These are phyloP conservation scores for Botia almorhae DNA, from an alignment of 2,797 vertebrate genomes.

Conservation along the genomic window DNA sequence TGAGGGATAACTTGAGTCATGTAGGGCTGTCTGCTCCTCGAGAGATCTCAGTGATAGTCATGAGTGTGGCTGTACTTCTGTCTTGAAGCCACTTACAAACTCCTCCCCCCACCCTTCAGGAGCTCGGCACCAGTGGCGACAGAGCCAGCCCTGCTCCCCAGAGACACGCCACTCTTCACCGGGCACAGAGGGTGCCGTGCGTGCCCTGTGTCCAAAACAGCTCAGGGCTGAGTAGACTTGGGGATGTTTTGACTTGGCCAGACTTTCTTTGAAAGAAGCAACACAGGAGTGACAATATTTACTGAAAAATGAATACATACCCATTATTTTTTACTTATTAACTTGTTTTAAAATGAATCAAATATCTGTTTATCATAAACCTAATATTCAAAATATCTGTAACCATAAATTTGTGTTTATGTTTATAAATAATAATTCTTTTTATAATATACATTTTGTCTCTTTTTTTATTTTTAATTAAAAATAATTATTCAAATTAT, in stretches of 20 bases:
- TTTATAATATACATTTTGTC: no score
- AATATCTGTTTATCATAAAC: no score
- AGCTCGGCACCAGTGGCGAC: slow-evolving; percentile 41
- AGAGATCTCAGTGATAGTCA: slow-evolving; percentile 71
- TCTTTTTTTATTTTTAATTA: background rate
- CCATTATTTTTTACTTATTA: no score
- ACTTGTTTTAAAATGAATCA: no score
- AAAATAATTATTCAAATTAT: background rate
- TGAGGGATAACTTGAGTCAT: slow-evolving; percentile 53
- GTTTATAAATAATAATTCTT: no score
- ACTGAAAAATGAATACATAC: background rate
- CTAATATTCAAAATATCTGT: no score
- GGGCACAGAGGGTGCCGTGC: background rate
- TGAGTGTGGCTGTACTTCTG: slow-evolving; percentile 58
- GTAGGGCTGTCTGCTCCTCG: slow-evolving; percentile 45
- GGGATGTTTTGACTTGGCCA: background rate
- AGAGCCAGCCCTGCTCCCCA: slow-evolving; percentile 50
- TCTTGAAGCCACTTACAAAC: slow-evolving; percentile 63
- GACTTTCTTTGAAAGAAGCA: background rate
- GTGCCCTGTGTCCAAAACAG: slow-evolving; percentile 11
- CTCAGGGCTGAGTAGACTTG: background rate
- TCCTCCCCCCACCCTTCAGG: slow-evolving; percentile 28
- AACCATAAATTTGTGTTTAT: no score
- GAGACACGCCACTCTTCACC: slow-evolving; percentile 34
- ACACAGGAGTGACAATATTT: background rate